Percentiles rank a stretch among this genome's conserved stretches.
Conservation (phyloP, 2,797 vertebrate species). For the Nasua narica region DNA sequence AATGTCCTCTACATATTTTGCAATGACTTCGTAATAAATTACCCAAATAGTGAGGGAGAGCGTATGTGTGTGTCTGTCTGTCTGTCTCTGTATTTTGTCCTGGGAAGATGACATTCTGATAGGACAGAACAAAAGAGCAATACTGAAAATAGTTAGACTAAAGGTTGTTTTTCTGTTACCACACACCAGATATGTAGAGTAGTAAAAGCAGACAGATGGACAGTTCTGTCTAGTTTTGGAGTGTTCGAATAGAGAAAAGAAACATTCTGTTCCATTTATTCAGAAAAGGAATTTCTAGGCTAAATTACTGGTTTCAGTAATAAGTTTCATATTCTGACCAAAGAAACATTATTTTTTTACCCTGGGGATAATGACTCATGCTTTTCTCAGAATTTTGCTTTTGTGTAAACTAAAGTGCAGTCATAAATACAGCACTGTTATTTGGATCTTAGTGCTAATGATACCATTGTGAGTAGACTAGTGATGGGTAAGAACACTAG, state of each 20-base stretch:
- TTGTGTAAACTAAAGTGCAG: conserved; percentile 59
- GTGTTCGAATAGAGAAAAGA: conserved; percentile 58
- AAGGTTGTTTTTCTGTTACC: conserved; percentile 60
- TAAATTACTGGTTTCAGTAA: conserved; percentile 68
- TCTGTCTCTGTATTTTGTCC: conserved; percentile 23
- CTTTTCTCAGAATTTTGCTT: conserved; percentile 68
- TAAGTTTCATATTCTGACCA: conserved; percentile 63
- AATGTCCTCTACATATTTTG: conserved; percentile 9
- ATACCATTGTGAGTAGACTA: conserved; percentile 20
- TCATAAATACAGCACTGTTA: conserved; percentile 29
- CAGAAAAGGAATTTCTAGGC: conserved; percentile 57
- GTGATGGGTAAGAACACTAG: background rate
- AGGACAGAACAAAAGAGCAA: conserved; percentile 71
- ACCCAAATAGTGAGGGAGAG: background rate
- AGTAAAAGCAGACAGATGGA: conserved; percentile 66
- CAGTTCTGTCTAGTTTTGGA: conserved; percentile 58
- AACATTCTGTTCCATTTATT: conserved; percentile 72
- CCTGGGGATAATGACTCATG: conserved; percentile 65
- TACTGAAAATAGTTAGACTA: conserved; percentile 71
- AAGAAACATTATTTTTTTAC: conserved; percentile 52
- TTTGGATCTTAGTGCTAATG: background rate
- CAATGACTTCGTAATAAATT: conserved; percentile 50
- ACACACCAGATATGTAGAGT: conserved; percentile 67
- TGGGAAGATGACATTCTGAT: conserved; percentile 69
- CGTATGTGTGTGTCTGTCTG: background rate